phyloP scores from a whole-genome alignment of 2,113 vertebrate genomes.

The Chinchilla lanigera region DNA sequence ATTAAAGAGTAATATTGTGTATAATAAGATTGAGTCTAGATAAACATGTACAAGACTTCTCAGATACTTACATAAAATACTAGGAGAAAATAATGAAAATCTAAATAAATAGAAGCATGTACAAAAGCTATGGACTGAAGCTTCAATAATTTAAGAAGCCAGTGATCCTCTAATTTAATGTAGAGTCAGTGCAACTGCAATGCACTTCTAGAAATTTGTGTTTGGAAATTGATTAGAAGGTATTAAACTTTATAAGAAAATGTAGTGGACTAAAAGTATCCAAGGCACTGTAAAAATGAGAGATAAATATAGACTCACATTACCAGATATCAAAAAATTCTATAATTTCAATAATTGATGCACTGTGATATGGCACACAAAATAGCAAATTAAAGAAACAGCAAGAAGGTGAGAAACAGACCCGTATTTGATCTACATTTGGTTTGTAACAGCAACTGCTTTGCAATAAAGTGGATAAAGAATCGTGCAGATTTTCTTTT shows the following conservation, averaged over 20 bases:
- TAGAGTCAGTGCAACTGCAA: neutral
- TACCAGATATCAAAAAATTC: neutral
- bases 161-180: neutral
- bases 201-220: neutral
- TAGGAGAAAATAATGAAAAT: neutral
- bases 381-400: neutral
- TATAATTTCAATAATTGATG: neutral
- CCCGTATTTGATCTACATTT: neutral
- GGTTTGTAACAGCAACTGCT: neutral
- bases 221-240: neutral
- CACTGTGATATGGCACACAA: neutral
- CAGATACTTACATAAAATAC: neutral
- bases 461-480: neutral
- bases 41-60: neutral
- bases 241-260: neutral
- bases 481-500: neutral
- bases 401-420: neutral
- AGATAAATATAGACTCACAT: neutral
- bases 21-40: neutral
- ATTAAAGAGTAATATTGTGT: neutral
- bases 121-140: neutral
- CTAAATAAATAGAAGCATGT: neutral
- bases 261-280: neutral
- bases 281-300: neutral
- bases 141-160: neutral